Conservation (phyloP, 2,797 vertebrate species). For the Sebastes flavidus region DNA sequence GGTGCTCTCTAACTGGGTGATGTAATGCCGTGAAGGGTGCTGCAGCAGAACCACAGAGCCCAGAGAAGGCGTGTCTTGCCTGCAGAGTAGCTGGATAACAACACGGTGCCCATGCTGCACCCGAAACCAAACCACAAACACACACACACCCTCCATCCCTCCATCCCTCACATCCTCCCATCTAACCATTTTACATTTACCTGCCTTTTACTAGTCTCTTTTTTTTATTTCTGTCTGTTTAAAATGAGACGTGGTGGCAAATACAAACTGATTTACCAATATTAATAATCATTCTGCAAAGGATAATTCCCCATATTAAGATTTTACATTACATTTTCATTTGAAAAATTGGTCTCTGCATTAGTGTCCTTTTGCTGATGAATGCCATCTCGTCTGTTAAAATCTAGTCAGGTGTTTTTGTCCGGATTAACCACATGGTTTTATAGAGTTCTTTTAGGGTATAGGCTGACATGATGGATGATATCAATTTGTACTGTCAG, state of each 20-base stretch:
- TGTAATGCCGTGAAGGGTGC: conserved; percentile 75
- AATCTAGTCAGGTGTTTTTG: background rate
- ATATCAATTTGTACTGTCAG: background rate
- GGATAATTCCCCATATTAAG: background rate
- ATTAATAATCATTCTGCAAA: background rate
- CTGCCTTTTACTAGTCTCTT: background rate
- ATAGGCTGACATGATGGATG: background rate
- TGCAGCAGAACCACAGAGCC: conserved; percentile 72
- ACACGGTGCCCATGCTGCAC: conserved; percentile 53
- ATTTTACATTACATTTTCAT: background rate
- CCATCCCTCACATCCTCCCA: background rate
- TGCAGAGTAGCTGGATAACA: conserved; percentile 63
- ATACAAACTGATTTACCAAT: background rate
- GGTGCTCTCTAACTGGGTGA: conserved; percentile 68
- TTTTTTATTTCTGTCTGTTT: background rate
- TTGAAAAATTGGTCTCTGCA: background rate
- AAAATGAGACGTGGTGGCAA: background rate
- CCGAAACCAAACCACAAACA: background rate
- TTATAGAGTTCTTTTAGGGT: background rate
- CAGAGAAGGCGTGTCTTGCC: conserved; percentile 73
- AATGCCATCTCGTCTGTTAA: background rate
- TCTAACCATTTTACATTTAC: background rate
- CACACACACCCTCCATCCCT: too few species aligned
- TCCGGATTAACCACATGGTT: background rate
- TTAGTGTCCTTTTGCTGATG: background rate